A percentile compares a stretch with the other conserved stretches of the same genome.
These are phyloP conservation scores for Diglossa cyanea DNA, from an alignment of 2,797 vertebrate species.

Conservation along the genomic window DNA sequence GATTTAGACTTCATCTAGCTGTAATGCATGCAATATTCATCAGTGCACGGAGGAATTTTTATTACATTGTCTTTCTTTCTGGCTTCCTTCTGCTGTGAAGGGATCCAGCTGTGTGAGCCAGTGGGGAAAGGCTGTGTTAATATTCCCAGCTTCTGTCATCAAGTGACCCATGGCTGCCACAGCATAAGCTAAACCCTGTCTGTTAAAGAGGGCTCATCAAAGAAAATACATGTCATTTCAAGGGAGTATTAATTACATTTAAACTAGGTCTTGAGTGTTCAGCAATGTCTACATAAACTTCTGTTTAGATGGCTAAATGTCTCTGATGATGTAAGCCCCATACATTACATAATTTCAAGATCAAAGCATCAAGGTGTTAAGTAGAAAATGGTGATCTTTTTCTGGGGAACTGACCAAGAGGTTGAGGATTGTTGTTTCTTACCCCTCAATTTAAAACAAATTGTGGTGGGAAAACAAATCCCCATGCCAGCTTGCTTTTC, in stretches of 20 bases:
- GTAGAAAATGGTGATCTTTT: neutral
- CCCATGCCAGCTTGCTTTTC: neutral
- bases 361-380: neutral
- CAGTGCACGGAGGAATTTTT: constrained; percentile 18
- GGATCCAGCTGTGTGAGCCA: neutral
- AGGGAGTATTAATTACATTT: neutral
- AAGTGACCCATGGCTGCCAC: neutral
- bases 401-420: neutral
- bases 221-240: neutral
- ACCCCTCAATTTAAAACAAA: neutral
- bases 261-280: neutral
- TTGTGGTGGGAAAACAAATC: neutral
- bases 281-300: neutral
- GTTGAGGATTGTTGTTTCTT: neutral
- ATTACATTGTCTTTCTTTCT: neutral
- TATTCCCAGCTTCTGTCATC: neutral
- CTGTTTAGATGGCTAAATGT: neutral
- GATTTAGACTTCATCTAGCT: constrained; percentile 33
- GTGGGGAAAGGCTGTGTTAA: neutral
- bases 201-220: neutral
- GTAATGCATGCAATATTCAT: constrained; percentile 26
- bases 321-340: neutral
- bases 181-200: neutral
- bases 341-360: neutral
- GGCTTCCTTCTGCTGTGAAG: neutral